Evolutionary conservation across 1,140 invertebrate genomes (phyloP).

Genomic region (Oreohelix idahoensis): DNA sequence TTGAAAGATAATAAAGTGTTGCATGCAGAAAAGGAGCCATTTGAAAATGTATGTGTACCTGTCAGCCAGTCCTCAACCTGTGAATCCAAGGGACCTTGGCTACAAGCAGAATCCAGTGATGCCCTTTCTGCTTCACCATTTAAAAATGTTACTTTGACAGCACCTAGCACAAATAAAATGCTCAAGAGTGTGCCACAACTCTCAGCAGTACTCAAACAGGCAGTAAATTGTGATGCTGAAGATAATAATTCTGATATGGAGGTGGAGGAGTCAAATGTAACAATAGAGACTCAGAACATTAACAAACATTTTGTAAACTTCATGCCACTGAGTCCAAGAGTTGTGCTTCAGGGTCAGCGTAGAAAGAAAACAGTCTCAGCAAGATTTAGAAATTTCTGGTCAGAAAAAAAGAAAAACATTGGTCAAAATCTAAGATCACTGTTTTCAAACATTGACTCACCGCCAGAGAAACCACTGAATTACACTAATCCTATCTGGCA

Average conservation of each 20-base stretch:
- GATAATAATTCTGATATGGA: slow-evolving; percentile 18
- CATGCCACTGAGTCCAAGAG: neutral
- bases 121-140: neutral
- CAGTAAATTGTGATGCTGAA: neutral
- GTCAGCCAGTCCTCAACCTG: too few relatives aligned
- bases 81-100: neutral
- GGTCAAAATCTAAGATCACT: slow-evolving; percentile 12
- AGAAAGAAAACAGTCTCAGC: neutral
- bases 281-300: neutral
- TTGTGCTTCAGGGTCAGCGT: neutral
- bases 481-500: neutral
- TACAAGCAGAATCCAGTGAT: neutral
- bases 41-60: neutral
- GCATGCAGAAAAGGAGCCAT: neutral
- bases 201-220: neutral
- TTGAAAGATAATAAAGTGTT: neutral
- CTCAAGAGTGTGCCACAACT: neutral
- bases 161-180: neutral
- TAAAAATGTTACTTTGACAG: slow-evolving; percentile 20
- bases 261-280: neutral
- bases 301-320: neutral
- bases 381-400: neutral
- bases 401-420: slow-evolving; percentile 20
- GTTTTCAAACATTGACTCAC: neutral
- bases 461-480: neutral